Percentiles rank a stretch among this genome's conserved stretches.
phyloP scores from a whole-genome alignment of 2,113 vertebrate species.

The Mustela lutreola region DNA sequence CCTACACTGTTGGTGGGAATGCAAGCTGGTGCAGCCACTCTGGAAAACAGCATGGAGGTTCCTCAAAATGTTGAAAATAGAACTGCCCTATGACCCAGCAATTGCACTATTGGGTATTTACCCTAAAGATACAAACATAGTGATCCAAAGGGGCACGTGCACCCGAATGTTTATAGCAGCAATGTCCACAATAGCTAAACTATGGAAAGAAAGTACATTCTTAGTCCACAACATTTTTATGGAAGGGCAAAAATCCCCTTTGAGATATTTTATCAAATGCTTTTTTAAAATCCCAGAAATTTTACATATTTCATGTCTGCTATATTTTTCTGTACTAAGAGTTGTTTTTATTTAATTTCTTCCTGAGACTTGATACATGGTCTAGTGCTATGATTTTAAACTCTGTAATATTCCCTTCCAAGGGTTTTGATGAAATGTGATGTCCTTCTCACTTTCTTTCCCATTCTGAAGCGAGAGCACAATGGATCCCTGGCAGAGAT shows the following conservation, averaged over 20 bases:
- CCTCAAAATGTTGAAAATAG: too few relatives aligned
- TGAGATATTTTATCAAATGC: conserved; percentile 29
- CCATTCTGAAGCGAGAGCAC: background rate
- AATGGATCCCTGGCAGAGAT: background rate
- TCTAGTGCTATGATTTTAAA: conserved; percentile 12
- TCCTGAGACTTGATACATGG: conserved; percentile 1
- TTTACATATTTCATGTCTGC: background rate
- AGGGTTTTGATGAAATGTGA: conserved; percentile 34
- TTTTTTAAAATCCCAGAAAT: background rate
- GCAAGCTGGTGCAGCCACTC: too few relatives aligned
- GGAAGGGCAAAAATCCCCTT: background rate
- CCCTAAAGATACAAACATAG: too few relatives aligned
- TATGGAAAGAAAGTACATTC: background rate
- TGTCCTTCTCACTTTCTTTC: background rate
- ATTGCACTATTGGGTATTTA: too few relatives aligned
- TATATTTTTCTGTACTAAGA: conserved; percentile 40
- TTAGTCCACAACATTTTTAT: background rate
- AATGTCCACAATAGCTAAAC: too few relatives aligned
- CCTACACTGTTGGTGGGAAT: too few relatives aligned
- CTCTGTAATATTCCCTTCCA: background rate
- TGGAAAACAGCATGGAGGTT: too few relatives aligned
- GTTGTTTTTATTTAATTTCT: conserved; percentile 49
- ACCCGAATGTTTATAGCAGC: too few relatives aligned
- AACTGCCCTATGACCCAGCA: too few relatives aligned
- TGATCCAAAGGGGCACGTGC: too few relatives aligned